phyloP scores from a whole-genome alignment of 2,888 invertebrate species.

The Serripes groenlandicus region DNA sequence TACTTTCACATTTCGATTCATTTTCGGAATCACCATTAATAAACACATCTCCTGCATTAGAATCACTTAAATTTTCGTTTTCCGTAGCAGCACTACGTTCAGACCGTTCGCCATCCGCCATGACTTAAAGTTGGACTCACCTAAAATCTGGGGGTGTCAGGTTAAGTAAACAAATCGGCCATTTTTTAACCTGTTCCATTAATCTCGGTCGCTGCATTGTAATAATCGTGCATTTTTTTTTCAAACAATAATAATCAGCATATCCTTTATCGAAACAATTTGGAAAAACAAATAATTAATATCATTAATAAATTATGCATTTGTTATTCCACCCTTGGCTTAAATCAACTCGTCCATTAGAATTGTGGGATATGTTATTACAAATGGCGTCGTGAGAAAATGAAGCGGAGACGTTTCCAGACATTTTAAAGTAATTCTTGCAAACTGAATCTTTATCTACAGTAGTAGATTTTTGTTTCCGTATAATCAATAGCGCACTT shows the following conservation, averaged over 20 bases:
- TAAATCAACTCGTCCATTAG: conserved; percentile 35
- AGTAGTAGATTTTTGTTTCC: not conserved
- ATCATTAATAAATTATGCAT: conserved; percentile 29
- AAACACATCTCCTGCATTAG: conserved; percentile 77
- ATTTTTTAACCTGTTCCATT: too few species aligned
- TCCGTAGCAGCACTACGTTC: conserved; percentile 71
- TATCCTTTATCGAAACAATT: too few species aligned
- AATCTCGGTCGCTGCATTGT: too few species aligned
- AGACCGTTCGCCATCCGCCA: conserved; percentile 80
- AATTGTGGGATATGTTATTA: conserved; percentile 57
- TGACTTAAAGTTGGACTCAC: conserved; percentile 68
- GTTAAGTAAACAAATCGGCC: not conserved
- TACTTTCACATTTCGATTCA: conserved; percentile 68
- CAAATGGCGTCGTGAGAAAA: conserved; percentile 63
- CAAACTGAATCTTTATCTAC: not conserved
- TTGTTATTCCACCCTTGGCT: not conserved
- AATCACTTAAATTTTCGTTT: conserved; percentile 65
- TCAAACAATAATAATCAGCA: too few species aligned
- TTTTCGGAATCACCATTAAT: conserved; percentile 78
- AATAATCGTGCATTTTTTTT: too few species aligned
- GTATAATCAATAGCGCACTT: too few species aligned
- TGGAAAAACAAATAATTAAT: too few species aligned
- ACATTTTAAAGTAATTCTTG: not conserved
- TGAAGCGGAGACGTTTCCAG: not conserved
- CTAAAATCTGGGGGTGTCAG: conserved; percentile 49